Evolutionary conservation across 2,888 invertebrate species (phyloP).

Genomic region (Agrotis clavis): DNA sequence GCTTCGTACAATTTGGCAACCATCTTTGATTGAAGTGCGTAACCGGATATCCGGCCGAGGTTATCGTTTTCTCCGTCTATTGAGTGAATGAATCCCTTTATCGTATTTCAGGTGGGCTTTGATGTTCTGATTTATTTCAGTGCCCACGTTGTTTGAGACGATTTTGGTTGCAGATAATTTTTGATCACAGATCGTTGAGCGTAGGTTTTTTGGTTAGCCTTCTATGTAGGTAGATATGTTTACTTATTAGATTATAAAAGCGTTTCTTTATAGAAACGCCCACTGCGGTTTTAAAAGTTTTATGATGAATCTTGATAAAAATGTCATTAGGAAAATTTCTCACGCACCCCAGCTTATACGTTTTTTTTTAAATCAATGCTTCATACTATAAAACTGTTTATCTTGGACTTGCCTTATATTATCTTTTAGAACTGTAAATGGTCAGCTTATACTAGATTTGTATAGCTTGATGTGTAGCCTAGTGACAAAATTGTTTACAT

Average conservation of each 20-base stretch:
- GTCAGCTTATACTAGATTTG: too few relatives aligned
- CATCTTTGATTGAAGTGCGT: slow-evolving; percentile 86
- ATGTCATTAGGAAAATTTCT: too few relatives aligned
- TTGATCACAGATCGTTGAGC: slow-evolving; percentile 14
- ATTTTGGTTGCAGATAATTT: slow-evolving; percentile 37
- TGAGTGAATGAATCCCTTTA: slow-evolving; percentile 79
- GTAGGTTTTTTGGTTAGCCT: slow-evolving; percentile 3
- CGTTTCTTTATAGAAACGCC: background rate
- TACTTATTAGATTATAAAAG: background rate
- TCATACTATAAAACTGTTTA: too few relatives aligned
- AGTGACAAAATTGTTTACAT: too few relatives aligned
- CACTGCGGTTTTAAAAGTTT: background rate
- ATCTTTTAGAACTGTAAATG: too few relatives aligned
- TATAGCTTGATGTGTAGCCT: too few relatives aligned
- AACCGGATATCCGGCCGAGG: slow-evolving; percentile 83
- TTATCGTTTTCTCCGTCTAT: slow-evolving; percentile 80
- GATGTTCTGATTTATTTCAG: slow-evolving; percentile 77
- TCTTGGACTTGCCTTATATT: too few relatives aligned
- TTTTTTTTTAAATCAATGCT: too few relatives aligned
- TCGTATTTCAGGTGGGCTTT: slow-evolving; percentile 76
- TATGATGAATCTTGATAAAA: too few relatives aligned
- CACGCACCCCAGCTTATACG: too few relatives aligned
- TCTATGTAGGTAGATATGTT: background rate
- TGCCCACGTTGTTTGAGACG: slow-evolving; percentile 30
- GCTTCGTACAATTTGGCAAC: slow-evolving; percentile 83